These are phyloP conservation scores for Lycia hirtaria DNA, from an alignment of 2,888 invertebrate genomes.

Conservation along the genomic window DNA sequence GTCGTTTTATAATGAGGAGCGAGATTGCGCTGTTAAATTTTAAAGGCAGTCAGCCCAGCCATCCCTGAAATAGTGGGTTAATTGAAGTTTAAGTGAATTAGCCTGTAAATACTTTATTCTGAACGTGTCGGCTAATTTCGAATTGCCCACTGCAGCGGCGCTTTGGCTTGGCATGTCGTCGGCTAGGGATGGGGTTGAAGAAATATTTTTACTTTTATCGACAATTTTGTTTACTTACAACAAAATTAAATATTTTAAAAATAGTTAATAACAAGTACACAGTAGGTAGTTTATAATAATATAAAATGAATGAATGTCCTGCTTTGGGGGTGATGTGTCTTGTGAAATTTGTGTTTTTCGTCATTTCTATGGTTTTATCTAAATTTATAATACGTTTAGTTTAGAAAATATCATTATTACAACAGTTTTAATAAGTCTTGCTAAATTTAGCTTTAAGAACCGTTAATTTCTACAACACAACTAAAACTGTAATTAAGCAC, in stretches of 20 bases:
- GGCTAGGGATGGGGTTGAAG: neutral
- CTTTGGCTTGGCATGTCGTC: constrained; percentile 51
- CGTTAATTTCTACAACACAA: neutral
- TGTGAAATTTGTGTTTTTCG: no score
- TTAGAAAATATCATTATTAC: no score
- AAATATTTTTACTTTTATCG: neutral
- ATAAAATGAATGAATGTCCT: no score
- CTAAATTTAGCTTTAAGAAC: no score
- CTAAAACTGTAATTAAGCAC: neutral
- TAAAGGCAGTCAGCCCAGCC: constrained; percentile 17
- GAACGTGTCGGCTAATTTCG: constrained; percentile 59
- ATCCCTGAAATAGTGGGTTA: constrained; percentile 48
- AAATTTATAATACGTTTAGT: no score
- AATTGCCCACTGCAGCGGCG: constrained; percentile 65
- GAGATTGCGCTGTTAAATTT: constrained; percentile 21
- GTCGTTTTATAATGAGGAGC: neutral
- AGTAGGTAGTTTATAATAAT: no score
- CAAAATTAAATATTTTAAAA: no score
- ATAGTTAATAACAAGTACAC: neutral
- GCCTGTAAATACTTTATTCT: constrained; percentile 64
- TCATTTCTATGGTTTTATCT: no score
- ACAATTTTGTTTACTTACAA: neutral
- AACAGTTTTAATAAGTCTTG: no score
- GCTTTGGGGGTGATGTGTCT: no score
- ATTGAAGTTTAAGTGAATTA: no score